A percentile compares a stretch with the other conserved stretches of the same genome.
phyloP scores from a whole-genome alignment of 1,140 invertebrate species.

The Papilio xuthus region DNA sequence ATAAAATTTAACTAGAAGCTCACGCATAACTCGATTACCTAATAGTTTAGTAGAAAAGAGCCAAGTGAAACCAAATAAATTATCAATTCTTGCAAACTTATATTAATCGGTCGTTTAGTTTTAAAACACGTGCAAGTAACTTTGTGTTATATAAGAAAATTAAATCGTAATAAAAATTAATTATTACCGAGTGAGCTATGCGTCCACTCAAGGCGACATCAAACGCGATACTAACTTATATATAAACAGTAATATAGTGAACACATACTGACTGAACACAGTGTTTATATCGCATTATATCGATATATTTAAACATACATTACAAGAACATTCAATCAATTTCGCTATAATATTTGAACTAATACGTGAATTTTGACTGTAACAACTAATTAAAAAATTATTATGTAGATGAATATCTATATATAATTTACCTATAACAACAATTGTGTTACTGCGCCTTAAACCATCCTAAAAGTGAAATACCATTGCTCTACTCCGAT shows the following conservation, averaged over 20 bases:
- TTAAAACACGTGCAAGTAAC: constrained; percentile 9
- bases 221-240: constrained; percentile 50
- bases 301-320: constrained; percentile 61
- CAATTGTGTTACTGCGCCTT: constrained; percentile 43
- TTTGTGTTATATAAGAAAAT: neutral
- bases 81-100: neutral
- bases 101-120: neutral
- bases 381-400: constrained; percentile 61
- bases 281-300: constrained; percentile 55
- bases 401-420: constrained; percentile 63
- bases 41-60: constrained; percentile 1
- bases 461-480: constrained; percentile 38
- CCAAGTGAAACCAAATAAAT: neutral
- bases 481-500: constrained; percentile 19
- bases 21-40: constrained; percentile 2
- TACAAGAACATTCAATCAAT: constrained; percentile 59
- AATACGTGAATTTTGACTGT: constrained; percentile 61
- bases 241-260: constrained; percentile 58
- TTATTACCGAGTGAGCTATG: constrained; percentile 17
- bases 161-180: neutral
- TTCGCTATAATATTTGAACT: constrained; percentile 77
- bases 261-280: constrained; percentile 78
- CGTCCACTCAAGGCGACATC: constrained; percentile 17
- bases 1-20: constrained; percentile 30
- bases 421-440: constrained; percentile 49